phyloP scores from a whole-genome alignment of 2,113 vertebrate species.

The Actinemys pallida region DNA sequence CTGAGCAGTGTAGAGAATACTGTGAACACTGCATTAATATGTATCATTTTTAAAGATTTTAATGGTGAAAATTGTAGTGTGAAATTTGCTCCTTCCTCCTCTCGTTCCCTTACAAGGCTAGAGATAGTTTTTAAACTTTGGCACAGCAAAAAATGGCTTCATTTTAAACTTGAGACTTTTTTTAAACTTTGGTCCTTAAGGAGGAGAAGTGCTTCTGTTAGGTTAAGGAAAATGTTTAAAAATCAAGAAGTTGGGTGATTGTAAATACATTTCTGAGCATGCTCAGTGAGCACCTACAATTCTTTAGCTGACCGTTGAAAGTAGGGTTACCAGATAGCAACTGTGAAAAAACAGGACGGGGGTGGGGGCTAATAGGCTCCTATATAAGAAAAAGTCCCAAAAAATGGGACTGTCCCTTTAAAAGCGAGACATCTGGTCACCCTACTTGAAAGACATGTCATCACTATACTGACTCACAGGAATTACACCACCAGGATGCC shows the following conservation, averaged over 20 bases:
- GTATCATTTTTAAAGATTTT: not conserved
- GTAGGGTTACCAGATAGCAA: too few species aligned
- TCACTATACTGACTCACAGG: too few species aligned
- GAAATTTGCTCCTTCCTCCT: not conserved
- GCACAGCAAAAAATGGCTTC: not conserved
- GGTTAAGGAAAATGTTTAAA: not conserved
- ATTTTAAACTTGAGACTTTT: not conserved
- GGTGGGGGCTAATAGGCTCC: too few species aligned
- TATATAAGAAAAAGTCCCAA: too few species aligned
- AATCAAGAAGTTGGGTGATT: not conserved
- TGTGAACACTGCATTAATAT: not conserved
- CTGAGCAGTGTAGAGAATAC: not conserved
- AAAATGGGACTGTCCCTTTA: too few species aligned
- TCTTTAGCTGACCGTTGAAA: too few species aligned
- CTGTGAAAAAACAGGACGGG: too few species aligned
- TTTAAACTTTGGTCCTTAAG: not conserved
- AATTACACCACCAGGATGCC: too few species aligned
- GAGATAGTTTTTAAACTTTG: not conserved
- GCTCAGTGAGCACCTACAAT: not conserved
- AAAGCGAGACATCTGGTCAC: too few species aligned
- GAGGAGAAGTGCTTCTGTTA: not conserved
- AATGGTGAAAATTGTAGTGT: constrained; percentile 18
- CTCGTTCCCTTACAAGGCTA: not conserved
- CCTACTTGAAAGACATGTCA: too few species aligned
- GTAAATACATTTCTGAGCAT: not conserved